Conservation (phyloP, 2,888 invertebrate species). For the Volucella bombylans region DNA sequence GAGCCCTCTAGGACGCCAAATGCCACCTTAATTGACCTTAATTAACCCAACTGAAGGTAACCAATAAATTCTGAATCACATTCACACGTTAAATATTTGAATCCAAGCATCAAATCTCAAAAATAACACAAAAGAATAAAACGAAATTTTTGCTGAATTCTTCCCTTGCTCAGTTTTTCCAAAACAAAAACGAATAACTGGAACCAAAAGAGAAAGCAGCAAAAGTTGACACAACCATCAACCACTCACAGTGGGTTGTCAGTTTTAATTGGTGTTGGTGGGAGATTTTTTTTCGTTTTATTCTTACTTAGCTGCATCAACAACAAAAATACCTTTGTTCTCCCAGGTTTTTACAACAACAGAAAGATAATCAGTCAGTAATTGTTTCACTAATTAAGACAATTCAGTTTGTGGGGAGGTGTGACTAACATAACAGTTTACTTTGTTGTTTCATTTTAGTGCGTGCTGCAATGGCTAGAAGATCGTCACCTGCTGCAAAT, state of each 20-base stretch:
- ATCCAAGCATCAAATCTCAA: no score
- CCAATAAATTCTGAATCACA: no score
- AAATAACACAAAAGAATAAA: neutral
- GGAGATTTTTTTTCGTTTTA: conserved; percentile 26
- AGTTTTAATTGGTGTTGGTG: conserved; percentile 60
- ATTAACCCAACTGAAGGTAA: neutral
- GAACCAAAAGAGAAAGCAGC: conserved; percentile 28
- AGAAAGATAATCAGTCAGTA: conserved; percentile 49
- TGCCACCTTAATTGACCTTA: neutral
- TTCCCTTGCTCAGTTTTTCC: neutral
- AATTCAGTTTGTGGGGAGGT: neutral
- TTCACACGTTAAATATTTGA: no score
- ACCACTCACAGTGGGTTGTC: conserved; percentile 22
- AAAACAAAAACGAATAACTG: conserved; percentile 10
- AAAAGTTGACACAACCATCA: conserved; percentile 6
- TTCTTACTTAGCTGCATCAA: conserved; percentile 57
- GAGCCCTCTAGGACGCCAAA: no score
- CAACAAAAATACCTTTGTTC: conserved; percentile 69
- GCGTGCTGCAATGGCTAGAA: conserved; percentile 81
- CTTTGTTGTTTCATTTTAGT: conserved; percentile 74
- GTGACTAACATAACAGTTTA: neutral
- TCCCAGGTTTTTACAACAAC: conserved; percentile 35
- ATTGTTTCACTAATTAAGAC: conserved; percentile 36
- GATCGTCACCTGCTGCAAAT: conserved; percentile 77
- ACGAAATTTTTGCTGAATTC: conserved; percentile 16